Evolutionary conservation across 2,797 vertebrate species (phyloP).

Genomic region (Dermochelys coriacea): DNA sequence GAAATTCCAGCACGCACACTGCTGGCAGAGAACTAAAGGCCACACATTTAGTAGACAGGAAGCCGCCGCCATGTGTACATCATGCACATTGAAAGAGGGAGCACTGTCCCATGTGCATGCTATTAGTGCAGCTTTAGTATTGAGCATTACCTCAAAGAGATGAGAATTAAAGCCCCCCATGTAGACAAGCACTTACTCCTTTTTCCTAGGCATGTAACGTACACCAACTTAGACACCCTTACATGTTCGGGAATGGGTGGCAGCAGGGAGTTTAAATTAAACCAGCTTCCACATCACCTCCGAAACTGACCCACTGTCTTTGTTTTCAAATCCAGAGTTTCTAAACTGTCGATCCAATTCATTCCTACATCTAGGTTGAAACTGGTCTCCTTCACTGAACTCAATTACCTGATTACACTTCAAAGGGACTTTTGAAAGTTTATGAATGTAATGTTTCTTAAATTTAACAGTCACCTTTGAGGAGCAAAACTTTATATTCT

Average conservation of each 20-base stretch:
- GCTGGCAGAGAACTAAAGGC: background rate
- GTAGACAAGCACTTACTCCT: background rate
- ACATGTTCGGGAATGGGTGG: background rate
- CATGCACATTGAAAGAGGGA: background rate
- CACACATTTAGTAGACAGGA: background rate
- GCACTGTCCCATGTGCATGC: background rate
- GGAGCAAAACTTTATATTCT: constrained; percentile 61
- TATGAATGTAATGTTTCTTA: constrained; percentile 56
- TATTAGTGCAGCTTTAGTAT: background rate
- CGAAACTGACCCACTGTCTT: constrained; percentile 43
- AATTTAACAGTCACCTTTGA: constrained; percentile 66
- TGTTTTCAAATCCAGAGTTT: constrained; percentile 30
- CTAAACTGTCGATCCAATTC: background rate
- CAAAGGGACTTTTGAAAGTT: constrained; percentile 61
- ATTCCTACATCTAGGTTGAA: constrained; percentile 53
- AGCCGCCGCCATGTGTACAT: background rate
- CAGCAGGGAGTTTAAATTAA: constrained; percentile 3
- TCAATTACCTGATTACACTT: constrained; percentile 60
- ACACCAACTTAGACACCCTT: background rate
- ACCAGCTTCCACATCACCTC: constrained; percentile 5
- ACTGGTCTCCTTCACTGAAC: constrained; percentile 56
- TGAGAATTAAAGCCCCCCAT: background rate
- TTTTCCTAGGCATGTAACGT: background rate
- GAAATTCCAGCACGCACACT: background rate
- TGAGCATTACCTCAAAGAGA: background rate